Evolutionary conservation across 2,113 vertebrate species (phyloP), one percentile per base, ranked within the genome.

Genomic region (Rhombomys opimus): DNA sequence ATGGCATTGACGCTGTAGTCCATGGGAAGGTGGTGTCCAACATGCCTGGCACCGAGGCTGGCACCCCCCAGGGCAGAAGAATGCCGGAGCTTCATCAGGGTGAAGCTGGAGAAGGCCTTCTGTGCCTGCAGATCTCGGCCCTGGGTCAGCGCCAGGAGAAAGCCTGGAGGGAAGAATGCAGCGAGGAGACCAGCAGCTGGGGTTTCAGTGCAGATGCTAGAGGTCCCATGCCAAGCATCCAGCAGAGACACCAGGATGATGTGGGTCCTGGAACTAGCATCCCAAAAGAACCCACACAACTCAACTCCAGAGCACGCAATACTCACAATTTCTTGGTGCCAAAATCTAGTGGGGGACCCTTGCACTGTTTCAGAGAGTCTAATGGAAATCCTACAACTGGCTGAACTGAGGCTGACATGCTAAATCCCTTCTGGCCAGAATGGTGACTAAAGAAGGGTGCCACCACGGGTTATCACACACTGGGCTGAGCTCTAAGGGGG

Each of bases 51-150:
- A 0, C 99, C 99, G 0, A 99, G 97, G 75, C 98, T 98, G 4
- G 99, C 99, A 0, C 98, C 99, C 0, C 99, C 99, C 22, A 99
- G 97, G 0, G 99, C 99, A 0, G 99, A 99, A 0, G 99, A 99
- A 50, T 99, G 98, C 67, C 30, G 97, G 90, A 99, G 96, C 89
- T 89, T 98, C 96, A 99, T 96, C 78, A 99, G 98, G 95, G 99
- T 99, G 98, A 99, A 99, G n/a, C 98, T 96, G 52, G 84, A 97
- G 98, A 99, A 99, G 76, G 63, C 52, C 0, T 61, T 95, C 35
- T 92, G 95, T 5, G 98, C 98, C 7, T 78, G 89, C 25, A n/a
- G 88, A 0, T 46, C 87, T 91, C 89, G 95, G 0, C 98, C 98
- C 87, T 96, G 72, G 0, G 97, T 91, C 95, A 99, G 97, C 2